Percentiles rank a stretch among this genome's conserved stretches.
Evolutionary conservation across 2,888 invertebrate genomes (phyloP).

Genomic region (Pegoplata infirma): DNA sequence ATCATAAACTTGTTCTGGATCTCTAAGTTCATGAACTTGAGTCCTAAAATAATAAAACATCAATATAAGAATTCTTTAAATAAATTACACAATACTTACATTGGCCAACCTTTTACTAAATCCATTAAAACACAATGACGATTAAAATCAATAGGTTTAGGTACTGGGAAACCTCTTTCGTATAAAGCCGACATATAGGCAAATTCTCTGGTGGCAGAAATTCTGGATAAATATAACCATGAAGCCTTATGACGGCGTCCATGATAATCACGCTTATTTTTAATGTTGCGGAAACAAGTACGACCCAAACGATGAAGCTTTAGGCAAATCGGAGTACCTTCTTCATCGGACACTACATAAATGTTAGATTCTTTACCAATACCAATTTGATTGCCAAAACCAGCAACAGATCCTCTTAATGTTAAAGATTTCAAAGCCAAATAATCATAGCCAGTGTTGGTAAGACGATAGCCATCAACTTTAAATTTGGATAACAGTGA

Average conservation of each 20-base stretch:
- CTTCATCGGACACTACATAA: conserved; percentile 90
- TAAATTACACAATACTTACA: conserved; percentile 80
- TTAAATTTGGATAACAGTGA: conserved; percentile 65
- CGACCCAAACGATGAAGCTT: conserved; percentile 95
- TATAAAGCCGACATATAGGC: conserved; percentile 97
- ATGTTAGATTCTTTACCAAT: conserved; percentile 99
- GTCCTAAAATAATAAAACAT: conserved; percentile 78
- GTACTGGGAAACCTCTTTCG: conserved; percentile 95
- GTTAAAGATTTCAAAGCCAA: conserved; percentile 93
- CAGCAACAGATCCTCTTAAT: conserved; percentile 86
- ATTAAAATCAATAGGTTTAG: conserved; percentile 95
- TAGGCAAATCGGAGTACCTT: conserved; percentile 89
- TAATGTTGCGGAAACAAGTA: conserved; percentile 96
- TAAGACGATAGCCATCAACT: conserved; percentile 98
- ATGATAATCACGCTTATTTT: conserved; percentile 98
- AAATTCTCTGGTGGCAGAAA: conserved; percentile 98
- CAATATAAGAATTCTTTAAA: neutral
- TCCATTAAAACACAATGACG: conserved; percentile 98
- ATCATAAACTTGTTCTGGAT: conserved; percentile 90
- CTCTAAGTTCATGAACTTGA: conserved; percentile 82
- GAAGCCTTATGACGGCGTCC: conserved; percentile 92
- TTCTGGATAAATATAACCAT: conserved; percentile 97
- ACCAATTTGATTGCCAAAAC: conserved; percentile 98
- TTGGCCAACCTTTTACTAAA: conserved; percentile 88
- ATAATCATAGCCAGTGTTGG: conserved; percentile 98